These are phyloP conservation scores for Philopotamus ludificatus DNA, from an alignment of 1,140 invertebrate species.

Conservation along the genomic window DNA sequence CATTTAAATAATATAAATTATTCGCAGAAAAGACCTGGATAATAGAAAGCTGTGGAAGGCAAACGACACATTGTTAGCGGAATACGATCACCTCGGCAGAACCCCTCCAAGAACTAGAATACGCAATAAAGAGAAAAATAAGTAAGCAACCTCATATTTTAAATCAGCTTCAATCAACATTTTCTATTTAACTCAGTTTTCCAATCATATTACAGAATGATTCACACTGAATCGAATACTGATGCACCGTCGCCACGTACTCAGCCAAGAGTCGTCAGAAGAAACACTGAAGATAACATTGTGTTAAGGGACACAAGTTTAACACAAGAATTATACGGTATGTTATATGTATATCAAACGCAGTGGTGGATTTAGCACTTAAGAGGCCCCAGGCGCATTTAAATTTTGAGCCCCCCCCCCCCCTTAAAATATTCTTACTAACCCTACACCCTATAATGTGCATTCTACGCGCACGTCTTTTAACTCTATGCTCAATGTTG, in stretches of 20 bases:
- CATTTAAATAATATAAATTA: background rate
- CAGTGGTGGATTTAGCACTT: no score
- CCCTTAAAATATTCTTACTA: no score
- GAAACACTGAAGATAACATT: constrained; percentile 36
- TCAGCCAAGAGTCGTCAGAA: constrained; percentile 24
- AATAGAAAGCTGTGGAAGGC: constrained; percentile 24
- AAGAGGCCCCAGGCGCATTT: no score
- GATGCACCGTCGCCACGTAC: constrained; percentile 2
- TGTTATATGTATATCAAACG: no score
- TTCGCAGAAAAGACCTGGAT: constrained; percentile 12
- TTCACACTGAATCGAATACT: no score
- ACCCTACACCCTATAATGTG: no score
- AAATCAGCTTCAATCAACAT: no score
- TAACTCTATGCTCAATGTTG: no score
- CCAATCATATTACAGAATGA: no score
- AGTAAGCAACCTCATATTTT: constrained; percentile 36
- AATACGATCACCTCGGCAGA: constrained; percentile 51
- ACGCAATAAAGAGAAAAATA: constrained; percentile 50
- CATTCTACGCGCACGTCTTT: no score
- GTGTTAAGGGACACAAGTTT: constrained; percentile 3
- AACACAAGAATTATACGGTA: background rate
- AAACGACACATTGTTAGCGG: constrained; percentile 46
- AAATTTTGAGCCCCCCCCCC: no score
- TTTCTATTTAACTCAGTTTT: no score
- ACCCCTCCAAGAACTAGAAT: constrained; percentile 52